A percentile compares a stretch with the other conserved stretches of the same genome.
Evolutionary conservation across 1,140 invertebrate species (phyloP).

Genomic region (Notospermus geniculatus): DNA sequence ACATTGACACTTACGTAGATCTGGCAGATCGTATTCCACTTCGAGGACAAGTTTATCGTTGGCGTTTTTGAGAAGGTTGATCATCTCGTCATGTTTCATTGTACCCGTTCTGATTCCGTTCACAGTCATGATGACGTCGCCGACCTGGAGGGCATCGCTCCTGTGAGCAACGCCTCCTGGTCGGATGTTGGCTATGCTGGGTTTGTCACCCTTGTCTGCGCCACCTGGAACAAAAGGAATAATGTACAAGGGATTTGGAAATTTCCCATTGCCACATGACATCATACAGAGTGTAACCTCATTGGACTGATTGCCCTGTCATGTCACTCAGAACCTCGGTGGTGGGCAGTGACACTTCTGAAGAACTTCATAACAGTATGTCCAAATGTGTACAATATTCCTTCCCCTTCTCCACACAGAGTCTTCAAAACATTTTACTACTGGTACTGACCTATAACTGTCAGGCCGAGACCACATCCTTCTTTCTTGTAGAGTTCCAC

Average conservation of each 20-base stretch:
- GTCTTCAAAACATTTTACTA: too few species aligned
- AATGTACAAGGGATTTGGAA: too few species aligned
- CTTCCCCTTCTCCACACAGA: too few species aligned
- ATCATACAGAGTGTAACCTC: too few species aligned
- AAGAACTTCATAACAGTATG: too few species aligned
- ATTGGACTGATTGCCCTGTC: neutral
- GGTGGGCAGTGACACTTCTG: too few species aligned
- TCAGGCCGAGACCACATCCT: constrained; percentile 49
- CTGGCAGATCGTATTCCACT: constrained; percentile 78
- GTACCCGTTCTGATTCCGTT: constrained; percentile 75
- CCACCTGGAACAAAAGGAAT: constrained; percentile 59
- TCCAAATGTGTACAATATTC: too few species aligned
- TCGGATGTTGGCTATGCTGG: constrained; percentile 61
- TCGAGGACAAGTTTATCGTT: constrained; percentile 72
- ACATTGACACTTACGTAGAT: constrained; percentile 63
- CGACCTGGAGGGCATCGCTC: constrained; percentile 66
- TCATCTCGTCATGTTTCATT: constrained; percentile 77
- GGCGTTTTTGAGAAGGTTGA: constrained; percentile 72
- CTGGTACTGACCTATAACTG: constrained; percentile 51
- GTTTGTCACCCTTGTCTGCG: constrained; percentile 60
- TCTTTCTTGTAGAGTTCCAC: constrained; percentile 48
- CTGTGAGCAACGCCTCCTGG: constrained; percentile 64
- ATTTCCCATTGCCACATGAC: too few species aligned
- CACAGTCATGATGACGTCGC: constrained; percentile 75
- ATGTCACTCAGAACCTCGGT: too few species aligned